Evolutionary conservation across 2,797 vertebrate species (phyloP), one percentile per base, ranked within the genome.

Genomic region (Muraenolepis orangiensis): DNA sequence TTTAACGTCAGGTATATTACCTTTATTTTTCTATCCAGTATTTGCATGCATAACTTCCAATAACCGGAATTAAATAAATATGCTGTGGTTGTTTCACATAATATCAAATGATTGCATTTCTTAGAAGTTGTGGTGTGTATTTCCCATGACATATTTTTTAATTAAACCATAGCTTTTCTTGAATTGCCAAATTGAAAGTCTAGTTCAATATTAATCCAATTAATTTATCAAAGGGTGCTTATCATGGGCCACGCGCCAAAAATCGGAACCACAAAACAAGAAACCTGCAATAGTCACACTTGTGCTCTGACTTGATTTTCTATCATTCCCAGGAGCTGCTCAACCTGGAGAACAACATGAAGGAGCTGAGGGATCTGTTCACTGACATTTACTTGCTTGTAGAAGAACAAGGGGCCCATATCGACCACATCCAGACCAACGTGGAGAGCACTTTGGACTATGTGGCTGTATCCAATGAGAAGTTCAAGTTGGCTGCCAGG

Each of bases 281-380:
- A n/a, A 57, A 23, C 6, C 51, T 64, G 57, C 23, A 26, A 64
- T 64, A 64, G 30, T 67, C 66, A 30, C 18, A 67, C 12, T 31
- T 29, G 66, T 31, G 66, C 13, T 66, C 34, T 32, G n/a, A n/a
- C 23, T 61, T 16, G 7, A 42, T 46, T 46, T 74, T 57, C 66
- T 18, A 7, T 66, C 29, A 13, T 78, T 23, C 26, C 30, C 94
- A 94, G 87, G 96, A 99, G 86, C 78, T 99, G 76, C 38, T 97
- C 71, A 96, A 82, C 82, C 85, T 99, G 70, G 96, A 99, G 88
- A 97, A 92, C 80, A 97, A 97, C 84, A 93, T 99, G 85, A 97
- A 93, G 87, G 97, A 98, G 20, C 84, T 99, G 77, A 92, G 90
- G 77, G 96, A 98, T 75, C 93, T 99, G 61, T 98, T 98, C 78